Evolutionary conservation across 2,797 vertebrate species (phyloP).

Genomic region (Pipistrellus nathusii): DNA sequence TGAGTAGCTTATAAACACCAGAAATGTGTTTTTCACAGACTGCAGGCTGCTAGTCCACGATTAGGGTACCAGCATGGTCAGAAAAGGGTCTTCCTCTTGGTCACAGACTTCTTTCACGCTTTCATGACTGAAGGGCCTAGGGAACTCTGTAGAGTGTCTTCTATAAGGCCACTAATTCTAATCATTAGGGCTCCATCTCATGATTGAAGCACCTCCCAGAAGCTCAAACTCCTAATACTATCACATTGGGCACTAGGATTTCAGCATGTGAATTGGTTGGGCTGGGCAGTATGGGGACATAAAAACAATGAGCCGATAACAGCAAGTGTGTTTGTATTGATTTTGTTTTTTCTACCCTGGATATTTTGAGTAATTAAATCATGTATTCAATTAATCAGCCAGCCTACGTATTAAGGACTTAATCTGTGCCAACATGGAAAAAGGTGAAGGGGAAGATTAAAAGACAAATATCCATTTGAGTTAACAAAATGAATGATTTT

Average conservation of each 20-base stretch:
- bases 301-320: background rate
- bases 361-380: background rate
- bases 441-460: background rate
- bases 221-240: background rate
- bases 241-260: background rate
- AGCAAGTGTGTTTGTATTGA: background rate
- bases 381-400: background rate
- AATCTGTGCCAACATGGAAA: background rate
- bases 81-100: background rate
- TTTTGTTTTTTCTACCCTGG: background rate
- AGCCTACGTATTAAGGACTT: background rate
- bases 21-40: background rate
- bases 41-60: background rate
- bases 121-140: too few relatives aligned
- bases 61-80: background rate
- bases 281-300: background rate
- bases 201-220: background rate
- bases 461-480: background rate
- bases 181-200: background rate
- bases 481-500: background rate
- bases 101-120: background rate
- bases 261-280: background rate
- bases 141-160: background rate
- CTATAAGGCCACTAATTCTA: background rate
- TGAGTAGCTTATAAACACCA: background rate